Evolutionary conservation across 2,797 vertebrate genomes (phyloP).

Genomic region (Etheostoma nigrum): DNA sequence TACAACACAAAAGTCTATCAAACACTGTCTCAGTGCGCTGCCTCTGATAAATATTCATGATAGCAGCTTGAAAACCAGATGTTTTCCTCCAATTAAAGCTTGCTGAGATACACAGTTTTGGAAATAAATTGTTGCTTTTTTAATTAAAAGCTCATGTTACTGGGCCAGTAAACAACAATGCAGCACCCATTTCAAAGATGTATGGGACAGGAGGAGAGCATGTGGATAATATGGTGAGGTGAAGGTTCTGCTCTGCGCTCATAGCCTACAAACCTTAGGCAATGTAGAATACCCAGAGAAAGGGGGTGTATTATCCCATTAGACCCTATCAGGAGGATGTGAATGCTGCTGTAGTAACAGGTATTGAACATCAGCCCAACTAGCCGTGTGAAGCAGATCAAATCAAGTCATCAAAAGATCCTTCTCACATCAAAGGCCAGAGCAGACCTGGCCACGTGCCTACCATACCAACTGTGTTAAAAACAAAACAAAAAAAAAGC

Average conservation of each 20-base stretch:
- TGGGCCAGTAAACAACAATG: slow-evolving; percentile 52
- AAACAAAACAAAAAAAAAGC: slow-evolving; percentile 34
- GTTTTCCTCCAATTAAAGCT: slow-evolving; percentile 83
- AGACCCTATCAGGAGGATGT: slow-evolving; percentile 60
- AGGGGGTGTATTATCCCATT: slow-evolving; percentile 54
- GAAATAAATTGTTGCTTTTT: slow-evolving; percentile 79
- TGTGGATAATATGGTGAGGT: slow-evolving; percentile 46
- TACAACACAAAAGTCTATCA: slow-evolving; percentile 66
- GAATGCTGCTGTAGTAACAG: slow-evolving; percentile 57
- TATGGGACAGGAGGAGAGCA: slow-evolving; percentile 29
- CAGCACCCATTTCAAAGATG: slow-evolving; percentile 49
- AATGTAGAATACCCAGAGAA: slow-evolving; percentile 24
- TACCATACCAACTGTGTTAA: slow-evolving; percentile 54
- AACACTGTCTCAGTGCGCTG: slow-evolving; percentile 70
- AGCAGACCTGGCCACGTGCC: slow-evolving; percentile 60
- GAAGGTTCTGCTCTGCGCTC: slow-evolving; percentile 7
- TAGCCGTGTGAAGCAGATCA: slow-evolving; percentile 62
- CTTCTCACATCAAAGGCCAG: slow-evolving; percentile 67
- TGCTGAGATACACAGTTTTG: slow-evolving; percentile 71
- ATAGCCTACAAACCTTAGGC: slow-evolving; percentile 31
- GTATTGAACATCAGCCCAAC: slow-evolving; percentile 66
- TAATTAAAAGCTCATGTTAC: slow-evolving; percentile 54
- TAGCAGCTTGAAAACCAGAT: slow-evolving; percentile 83
- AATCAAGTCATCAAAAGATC: slow-evolving; percentile 83
- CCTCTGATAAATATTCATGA: slow-evolving; percentile 85